These are phyloP conservation scores for Harpegnathos saltator DNA, from an alignment of 1,140 invertebrate species.

Conservation along the genomic window DNA sequence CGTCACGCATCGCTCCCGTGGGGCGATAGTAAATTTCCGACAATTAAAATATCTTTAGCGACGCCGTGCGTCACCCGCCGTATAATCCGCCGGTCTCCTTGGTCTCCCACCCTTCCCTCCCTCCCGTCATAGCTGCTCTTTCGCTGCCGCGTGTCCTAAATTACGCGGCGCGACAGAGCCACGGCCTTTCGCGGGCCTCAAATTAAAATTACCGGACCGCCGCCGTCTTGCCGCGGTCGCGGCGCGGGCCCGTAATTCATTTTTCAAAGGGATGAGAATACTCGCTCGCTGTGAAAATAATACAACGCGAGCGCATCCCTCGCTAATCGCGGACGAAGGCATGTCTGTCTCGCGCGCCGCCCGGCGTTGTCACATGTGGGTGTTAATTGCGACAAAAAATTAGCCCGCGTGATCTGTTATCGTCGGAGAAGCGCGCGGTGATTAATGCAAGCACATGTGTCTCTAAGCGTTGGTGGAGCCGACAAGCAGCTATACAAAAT, in stretches of 20 bases:
- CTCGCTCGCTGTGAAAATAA: conserved; percentile 39
- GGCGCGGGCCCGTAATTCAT: conserved; percentile 72
- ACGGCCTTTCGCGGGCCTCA: conserved; percentile 35
- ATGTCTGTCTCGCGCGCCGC: conserved; percentile 2
- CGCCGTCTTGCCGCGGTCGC: conserved; percentile 53
- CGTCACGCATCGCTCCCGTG: not conserved
- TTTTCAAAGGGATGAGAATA: conserved; percentile 71
- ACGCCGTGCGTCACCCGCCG: conserved; percentile 3
- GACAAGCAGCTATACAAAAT: conserved; percentile 4
- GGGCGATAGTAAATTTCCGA: conserved; percentile 73
- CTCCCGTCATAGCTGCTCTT: not conserved
- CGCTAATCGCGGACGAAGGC: conserved; percentile 50
- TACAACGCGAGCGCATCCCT: conserved; percentile 15
- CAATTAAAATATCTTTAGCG: conserved; percentile 75
- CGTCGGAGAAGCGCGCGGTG: conserved; percentile 39
- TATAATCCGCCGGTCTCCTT: no score
- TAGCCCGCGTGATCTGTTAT: conserved; percentile 43
- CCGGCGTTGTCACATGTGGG: conserved; percentile 15
- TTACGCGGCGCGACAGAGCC: conserved; percentile 41
- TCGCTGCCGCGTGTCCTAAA: conserved; percentile 52
- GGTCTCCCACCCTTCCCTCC: no score
- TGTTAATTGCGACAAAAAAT: conserved; percentile 56
- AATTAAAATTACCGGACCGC: conserved; percentile 72
- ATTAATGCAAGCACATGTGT: conserved; percentile 52
- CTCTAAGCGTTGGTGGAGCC: not conserved